Evolutionary conservation across 2,888 invertebrate genomes (phyloP), one percentile per base, ranked within the genome.

Genomic region (Charanyca ferruginea): DNA sequence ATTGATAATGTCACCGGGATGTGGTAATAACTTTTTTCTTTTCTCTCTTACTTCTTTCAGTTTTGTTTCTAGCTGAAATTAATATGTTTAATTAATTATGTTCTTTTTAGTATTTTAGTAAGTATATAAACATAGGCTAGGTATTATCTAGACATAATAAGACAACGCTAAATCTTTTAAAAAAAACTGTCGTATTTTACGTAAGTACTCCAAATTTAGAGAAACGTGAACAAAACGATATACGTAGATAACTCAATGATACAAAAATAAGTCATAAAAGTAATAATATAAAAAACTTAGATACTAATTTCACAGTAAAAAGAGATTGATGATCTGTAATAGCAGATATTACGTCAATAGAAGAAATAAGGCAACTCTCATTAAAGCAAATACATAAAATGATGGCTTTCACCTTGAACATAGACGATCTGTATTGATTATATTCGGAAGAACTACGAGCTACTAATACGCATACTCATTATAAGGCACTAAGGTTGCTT

Each of bases 21-120:
- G 9, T n/a, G 45, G 13, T 5, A 32, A 4, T 57, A 87, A 90
- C 71, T 89, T 91, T 73, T 89, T 93, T 76, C 90, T 93, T 77
- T 91, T 92, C 13, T 91, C 89, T 66, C 87, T 85, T 1, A 93
- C 89, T 85, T 93, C 93, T 86, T 91, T 94, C n/a, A 93, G 77
- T 83, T 93, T 93, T 20, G 87, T 64, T 86, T 93, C 93, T 66
- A 93, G 80, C 93, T 93, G 85, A 83, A 89, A 77, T 25, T 4
- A 35, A 55, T 38, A 13, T 49, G 42, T 49, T 25, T 1, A 48
- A 13, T 45, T 22, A 18, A 5, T 11, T 20, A 8, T 5, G 20
- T n/a, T 38, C 16, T 38, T 9, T 38, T 16, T 38, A 32, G 9
- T 1, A 32, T 35, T 1, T 35, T 2, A 1, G 13, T 35, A 2